Base-by-base conservation (phyloP, 2,113 vertebrate genomes). In the Orientallactaga bullata region DNA sequence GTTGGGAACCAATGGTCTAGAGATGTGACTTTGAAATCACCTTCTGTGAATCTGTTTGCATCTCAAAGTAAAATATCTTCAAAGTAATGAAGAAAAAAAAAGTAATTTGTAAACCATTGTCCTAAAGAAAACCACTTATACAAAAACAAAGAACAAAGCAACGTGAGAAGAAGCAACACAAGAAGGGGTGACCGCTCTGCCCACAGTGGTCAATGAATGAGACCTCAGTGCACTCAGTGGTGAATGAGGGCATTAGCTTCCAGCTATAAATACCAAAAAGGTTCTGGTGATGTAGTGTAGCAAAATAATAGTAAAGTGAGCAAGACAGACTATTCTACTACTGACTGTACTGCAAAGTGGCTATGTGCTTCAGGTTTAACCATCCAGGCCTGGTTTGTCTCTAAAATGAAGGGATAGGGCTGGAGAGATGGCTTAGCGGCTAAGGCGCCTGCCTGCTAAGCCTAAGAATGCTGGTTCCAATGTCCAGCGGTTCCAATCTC, bases 31-130 rank as follows among this genome's bases (percentile, higher is more conserved):
- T 91, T 81, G 20, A 79, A 88, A 94, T 6, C 69, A 51, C 7
- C 47, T 86, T 85, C 51, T 85, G 23, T 8, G 26, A 26, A 82
- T 90, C 47, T 76, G 35, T 83, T 93, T 95, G 8, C 55, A 90
- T 69, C 26, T 86, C 82, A 88, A 91, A 39, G 28, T 84, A 55
- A 90, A 80, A 58, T 89, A 42, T 84, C 24, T 28, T 83, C 32
- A 55, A 12, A 63, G 12, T 30, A 66, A 26, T 78, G 30, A 42
- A 47, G 30, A 16, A 51, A 58, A 51, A 58, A 47, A 86, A 23
- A 60, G 20, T 55, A 66, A 32, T 30, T 51, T 84, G 32, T 13
- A 84, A 88, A 47, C 13, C 15, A 77, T 5, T 66, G 80, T 17
- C 69, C 35, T 83, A 63, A 3, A 76, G 37, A 92, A 92, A 94